phyloP scores from a whole-genome alignment of 2,888 invertebrate species.

The Pristionchus arcanus region DNA sequence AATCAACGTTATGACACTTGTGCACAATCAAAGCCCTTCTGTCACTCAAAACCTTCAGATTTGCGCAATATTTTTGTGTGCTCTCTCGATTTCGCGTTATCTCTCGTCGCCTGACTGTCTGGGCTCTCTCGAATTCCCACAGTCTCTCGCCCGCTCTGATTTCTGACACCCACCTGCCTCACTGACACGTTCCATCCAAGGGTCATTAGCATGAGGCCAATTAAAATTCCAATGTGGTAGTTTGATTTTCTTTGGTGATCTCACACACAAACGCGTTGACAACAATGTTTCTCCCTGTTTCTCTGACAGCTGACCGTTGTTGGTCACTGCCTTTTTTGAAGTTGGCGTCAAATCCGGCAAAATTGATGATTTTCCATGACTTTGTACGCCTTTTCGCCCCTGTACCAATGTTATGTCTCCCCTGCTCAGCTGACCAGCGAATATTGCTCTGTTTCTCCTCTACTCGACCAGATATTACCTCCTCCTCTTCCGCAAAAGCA shows the following conservation, averaged over 20 bases:
- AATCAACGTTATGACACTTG: neutral
- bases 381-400: too few relatives aligned
- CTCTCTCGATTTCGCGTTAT: neutral
- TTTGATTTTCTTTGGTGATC: neutral
- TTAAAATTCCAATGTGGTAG: neutral
- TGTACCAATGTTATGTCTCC: too few relatives aligned
- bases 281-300: too few relatives aligned
- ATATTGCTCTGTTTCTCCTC: too few relatives aligned
- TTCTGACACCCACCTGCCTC: constrained; percentile 28
- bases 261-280: too few relatives aligned
- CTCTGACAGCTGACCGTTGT: too few relatives aligned
- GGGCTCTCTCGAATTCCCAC: neutral
- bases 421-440: too few relatives aligned
- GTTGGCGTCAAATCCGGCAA: too few relatives aligned
- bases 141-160: constrained; percentile 10
- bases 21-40: neutral
- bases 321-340: too few relatives aligned
- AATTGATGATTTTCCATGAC: too few relatives aligned
- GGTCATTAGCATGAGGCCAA: constrained; percentile 5
- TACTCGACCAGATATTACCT: too few relatives aligned
- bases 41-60: neutral
- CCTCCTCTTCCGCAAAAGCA: neutral
- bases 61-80: neutral
- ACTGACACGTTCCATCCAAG: neutral
- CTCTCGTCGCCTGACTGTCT: too few relatives aligned